phyloP scores from a whole-genome alignment of 2,888 invertebrate genomes.

The Elmis aenea region DNA sequence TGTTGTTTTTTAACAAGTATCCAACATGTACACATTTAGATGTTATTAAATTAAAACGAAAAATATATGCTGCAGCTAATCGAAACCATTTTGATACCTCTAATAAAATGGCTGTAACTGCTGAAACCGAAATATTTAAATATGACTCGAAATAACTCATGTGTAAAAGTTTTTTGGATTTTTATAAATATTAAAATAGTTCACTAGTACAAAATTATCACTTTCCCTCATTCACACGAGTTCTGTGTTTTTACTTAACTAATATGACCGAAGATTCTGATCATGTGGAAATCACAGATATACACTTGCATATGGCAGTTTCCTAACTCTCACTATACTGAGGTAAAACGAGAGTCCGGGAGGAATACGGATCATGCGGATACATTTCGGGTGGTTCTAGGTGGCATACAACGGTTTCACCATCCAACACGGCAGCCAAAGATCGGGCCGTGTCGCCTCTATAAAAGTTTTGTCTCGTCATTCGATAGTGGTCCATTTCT shows the following conservation, averaged over 20 bases:
- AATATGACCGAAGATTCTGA: constrained; percentile 43
- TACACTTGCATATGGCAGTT: constrained; percentile 48
- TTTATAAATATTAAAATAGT: constrained; percentile 46
- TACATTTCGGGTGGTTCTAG: constrained; percentile 63
- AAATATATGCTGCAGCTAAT: too few species aligned
- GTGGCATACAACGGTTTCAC: constrained; percentile 82
- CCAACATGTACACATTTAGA: constrained; percentile 15
- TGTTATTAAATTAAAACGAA: constrained; percentile 13
- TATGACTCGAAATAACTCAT: constrained; percentile 44
- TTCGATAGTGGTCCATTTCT: constrained; percentile 52
- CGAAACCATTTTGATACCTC: too few species aligned
- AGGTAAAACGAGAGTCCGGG: constrained; percentile 53
- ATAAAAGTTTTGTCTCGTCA: constrained; percentile 50
- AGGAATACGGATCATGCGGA: constrained; percentile 49
- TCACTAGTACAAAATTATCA: constrained; percentile 47
- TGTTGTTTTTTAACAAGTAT: constrained; percentile 15
- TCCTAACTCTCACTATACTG: constrained; percentile 60
- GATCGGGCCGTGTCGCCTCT: constrained; percentile 57
- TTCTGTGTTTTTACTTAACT: constrained; percentile 43
- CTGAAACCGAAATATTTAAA: constrained; percentile 12
- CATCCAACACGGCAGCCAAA: constrained; percentile 75
- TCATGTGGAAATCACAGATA: constrained; percentile 49
- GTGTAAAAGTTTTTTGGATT: constrained; percentile 40
- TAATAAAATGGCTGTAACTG: too few species aligned
- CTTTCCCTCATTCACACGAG: constrained; percentile 45